Evolutionary conservation across 2,113 vertebrate genomes (phyloP).

Genomic region (Gobius niger): DNA sequence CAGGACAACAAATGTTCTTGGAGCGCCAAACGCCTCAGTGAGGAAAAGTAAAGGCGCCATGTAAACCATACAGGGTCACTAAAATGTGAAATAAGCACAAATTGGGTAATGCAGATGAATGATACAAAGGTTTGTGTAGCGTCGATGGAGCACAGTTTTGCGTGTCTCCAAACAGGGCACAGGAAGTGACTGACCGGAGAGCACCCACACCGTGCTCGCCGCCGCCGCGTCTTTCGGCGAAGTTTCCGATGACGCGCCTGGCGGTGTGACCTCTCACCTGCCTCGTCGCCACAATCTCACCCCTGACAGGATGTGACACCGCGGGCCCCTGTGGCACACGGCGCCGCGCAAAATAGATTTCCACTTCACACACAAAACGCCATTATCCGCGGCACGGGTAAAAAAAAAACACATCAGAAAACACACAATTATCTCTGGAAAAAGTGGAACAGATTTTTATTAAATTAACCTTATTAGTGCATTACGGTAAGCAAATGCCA

Average conservation of each 20-base stretch:
- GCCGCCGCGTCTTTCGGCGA: background rate
- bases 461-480: slow-evolving; percentile 99
- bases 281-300: slow-evolving; percentile 4
- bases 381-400: slow-evolving; percentile 72
- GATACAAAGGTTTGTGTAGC: no score
- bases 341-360: slow-evolving; percentile 71
- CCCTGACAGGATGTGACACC: slow-evolving; percentile 55
- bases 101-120: no score
- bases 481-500: slow-evolving; percentile 99
- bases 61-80: no score
- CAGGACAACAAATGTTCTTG: no score
- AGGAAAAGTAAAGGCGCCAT: no score
- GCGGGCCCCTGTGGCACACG: slow-evolving; percentile 46
- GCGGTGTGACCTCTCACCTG: slow-evolving; percentile 23
- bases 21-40: no score
- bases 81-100: no score
- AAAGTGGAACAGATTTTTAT: slow-evolving; percentile 99
- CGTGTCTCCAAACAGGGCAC: no score
- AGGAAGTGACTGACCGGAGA: background rate
- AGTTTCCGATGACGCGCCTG: background rate
- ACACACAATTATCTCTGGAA: slow-evolving; percentile 97
- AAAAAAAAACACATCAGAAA: slow-evolving; percentile 91
- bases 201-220: background rate
- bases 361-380: slow-evolving; percentile 60
- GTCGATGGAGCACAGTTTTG: no score